Base-by-base conservation (phyloP, 2,888 invertebrate species). In the Nomada goodeniana region DNA sequence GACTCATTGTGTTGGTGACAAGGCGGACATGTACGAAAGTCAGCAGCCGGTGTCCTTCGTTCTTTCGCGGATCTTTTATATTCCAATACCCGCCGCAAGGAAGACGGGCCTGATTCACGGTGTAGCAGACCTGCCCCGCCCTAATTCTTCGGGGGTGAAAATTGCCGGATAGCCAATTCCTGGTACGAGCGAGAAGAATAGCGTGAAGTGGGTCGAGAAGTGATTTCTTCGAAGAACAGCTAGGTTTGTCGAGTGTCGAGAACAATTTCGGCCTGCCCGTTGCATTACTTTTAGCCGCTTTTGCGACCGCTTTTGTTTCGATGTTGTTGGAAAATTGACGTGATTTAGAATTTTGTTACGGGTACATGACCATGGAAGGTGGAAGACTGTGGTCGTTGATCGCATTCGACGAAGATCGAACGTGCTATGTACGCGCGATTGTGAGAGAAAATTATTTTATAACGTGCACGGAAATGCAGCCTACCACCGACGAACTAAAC, bases 1-100 rank as follows among this genome's bases (percentile, higher is more conserved):
- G 90, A 82, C 89, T 90, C 90, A 92, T 92, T 92, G 92, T 92
- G 91, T 81, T 89, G 84, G 73, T 91, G 91, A 91, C 91, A 91
- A 90, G 89, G 83, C 90, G 84, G 84, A 61, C 79, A 82, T 74
- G 69, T 80, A 77, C 79, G 63, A 80, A 77, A 75, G 86, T 75
- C 74, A 65, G 72, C 50, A 47, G 59, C 61, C 29, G 61, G 75
- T 68, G 74, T 71, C 80, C 55, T 64, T 52, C 63, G 60, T 47
- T 59, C 68, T 52, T 71, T 82, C 69, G 84, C 76, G 53, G 84
- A 86, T 82, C 84, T 80, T 86, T 86, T 84, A 86, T 86, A 72
- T 77, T 75, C 79, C 65, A 26, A 69, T 73, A 74, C 72, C 72
- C 59, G 70, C 63, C 65, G 79, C 59, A 83, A 83, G 63, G 36